Evolutionary conservation across 2,797 vertebrate genomes (phyloP).

Genomic region (Lagocephalus sceleratus): DNA sequence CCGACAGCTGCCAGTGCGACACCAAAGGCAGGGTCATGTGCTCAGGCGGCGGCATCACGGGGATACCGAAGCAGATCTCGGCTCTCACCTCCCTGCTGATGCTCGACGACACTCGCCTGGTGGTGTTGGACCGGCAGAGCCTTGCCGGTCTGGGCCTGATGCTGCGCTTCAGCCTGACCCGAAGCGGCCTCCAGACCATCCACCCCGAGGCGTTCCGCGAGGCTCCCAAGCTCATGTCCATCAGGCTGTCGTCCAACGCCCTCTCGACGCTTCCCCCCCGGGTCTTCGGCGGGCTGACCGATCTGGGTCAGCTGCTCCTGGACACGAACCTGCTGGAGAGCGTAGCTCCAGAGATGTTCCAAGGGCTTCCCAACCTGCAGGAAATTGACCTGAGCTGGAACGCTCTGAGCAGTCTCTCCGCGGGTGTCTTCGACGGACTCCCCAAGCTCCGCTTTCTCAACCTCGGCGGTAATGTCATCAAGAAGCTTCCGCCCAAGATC

Average conservation of each 20-base stretch:
- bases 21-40: constrained; percentile 19
- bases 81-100: constrained; percentile 50
- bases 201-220: constrained; percentile 77
- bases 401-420: constrained; percentile 62
- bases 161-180: constrained; percentile 73
- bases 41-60: constrained; percentile 38
- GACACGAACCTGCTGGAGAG: constrained; percentile 72
- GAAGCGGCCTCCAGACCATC: constrained; percentile 74
- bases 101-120: constrained; percentile 58
- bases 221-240: constrained; percentile 72
- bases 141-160: constrained; percentile 70
- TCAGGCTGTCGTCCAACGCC: constrained; percentile 77
- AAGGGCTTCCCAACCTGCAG: constrained; percentile 63
- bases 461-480: constrained; percentile 79
- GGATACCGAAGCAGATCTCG: constrained; percentile 56
- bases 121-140: constrained; percentile 63
- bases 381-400: constrained; percentile 80
- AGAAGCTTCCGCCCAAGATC: constrained; percentile 68
- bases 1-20: constrained; percentile 44
- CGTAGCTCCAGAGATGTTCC: constrained; percentile 70
- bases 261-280: constrained; percentile 70
- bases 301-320: constrained; percentile 78
- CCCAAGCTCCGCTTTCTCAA: constrained; percentile 74
- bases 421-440: constrained; percentile 70
- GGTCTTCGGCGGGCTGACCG: constrained; percentile 71